Evolutionary conservation across 2,888 invertebrate species (phyloP), one percentile per base, ranked within the genome.

Genomic region (Aleiodes alternator): DNA sequence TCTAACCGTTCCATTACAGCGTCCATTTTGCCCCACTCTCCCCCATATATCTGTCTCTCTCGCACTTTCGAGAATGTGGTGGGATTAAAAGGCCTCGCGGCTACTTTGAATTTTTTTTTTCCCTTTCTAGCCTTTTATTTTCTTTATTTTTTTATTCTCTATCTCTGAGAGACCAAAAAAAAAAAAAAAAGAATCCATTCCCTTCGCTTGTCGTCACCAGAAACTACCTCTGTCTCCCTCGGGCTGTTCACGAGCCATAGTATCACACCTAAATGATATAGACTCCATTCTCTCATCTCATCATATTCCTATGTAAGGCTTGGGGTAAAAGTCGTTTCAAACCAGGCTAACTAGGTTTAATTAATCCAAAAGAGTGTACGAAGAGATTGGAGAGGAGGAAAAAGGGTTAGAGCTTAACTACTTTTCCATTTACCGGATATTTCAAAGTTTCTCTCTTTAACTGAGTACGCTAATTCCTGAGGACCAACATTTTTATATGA

Each of bases 41-140:
- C n/a, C n/a, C n/a, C n/a, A n/a, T 23, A 23, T 23, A 14, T 61
- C 61, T 48, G 48, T 48, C 43, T n/a, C 64, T 64, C 64, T 43
- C 34, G 6, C 34, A 34, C 34, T 6, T 8, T 43, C 43, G 43
- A 43, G 43, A 16, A 64, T 64, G 64, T 48, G 64, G 64, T 43
- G 43, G 57, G 48, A 70, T 70, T 70, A 70, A 70, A 70, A 57
- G 48, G 56, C 70, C 70, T 56, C 29, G 48, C 23, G 70, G 70
- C 55, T 53, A 53, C 55, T 69, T 55, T 29, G n/a, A 57, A 57
- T 70, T 70, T 14, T 61, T 12, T 12, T 56, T 5, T 16, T 55
- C 12, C 12, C 48, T 38, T n/a, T 23, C 23, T 23, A 23, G 23
- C 11, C 43, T 16, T 61, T 61, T 38, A 11, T 34, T 34, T 31